These are phyloP conservation scores for honey bee (Apis mellifera) DNA, from an alignment of 1,140 invertebrate species.

Conservation along the genomic window Amel_HAv3.1 CM009945.2:6250501-6251000, in stretches of 20 bases:
- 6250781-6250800: too few relatives aligned
- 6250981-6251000: not conserved
- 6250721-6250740: too few relatives aligned
- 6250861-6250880: not conserved
- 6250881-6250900: not conserved
- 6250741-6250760: too few relatives aligned
- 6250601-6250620: not conserved
- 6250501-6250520: constrained; percentile 69
- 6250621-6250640: not conserved
- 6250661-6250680: too few relatives aligned
- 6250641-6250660: not conserved
- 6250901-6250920: too few relatives aligned
- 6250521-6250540: constrained; percentile 50
- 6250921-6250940: not conserved
- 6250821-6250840: constrained; percentile 24
- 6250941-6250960: constrained; percentile 34
- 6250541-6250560: constrained; percentile 26
- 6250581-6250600: not conserved
- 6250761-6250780: too few relatives aligned
- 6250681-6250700: too few relatives aligned
- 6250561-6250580: constrained; percentile 4
- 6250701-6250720: too few relatives aligned
- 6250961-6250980: constrained; percentile 29
- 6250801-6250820: not conserved
- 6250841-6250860: constrained; percentile 19